Evolutionary conservation across 2,797 vertebrate species (phyloP).

Genomic region (Enteromius treurensis): DNA sequence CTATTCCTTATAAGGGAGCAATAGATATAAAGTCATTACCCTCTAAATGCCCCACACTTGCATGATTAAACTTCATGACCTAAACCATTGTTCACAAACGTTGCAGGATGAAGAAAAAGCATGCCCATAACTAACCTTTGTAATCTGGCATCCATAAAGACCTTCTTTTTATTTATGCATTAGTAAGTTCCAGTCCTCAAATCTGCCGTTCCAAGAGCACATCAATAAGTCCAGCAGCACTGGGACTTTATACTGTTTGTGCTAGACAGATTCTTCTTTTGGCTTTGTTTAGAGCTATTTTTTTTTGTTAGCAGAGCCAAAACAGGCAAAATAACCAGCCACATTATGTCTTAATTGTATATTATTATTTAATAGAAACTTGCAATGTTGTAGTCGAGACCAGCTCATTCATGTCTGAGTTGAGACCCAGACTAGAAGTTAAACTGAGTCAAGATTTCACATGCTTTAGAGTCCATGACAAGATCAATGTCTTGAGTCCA

Average conservation of each 20-base stretch:
- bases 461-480: background rate
- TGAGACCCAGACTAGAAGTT: background rate
- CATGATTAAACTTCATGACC: slow-evolving; percentile 64
- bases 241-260: background rate
- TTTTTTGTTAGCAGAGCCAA: background rate
- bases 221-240: background rate
- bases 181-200: background rate
- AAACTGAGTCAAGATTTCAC: background rate
- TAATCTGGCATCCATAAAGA: slow-evolving; percentile 66
- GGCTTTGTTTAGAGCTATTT: slow-evolving; percentile 3
- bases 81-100: slow-evolving; percentile 49
- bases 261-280: background rate
- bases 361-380: background rate
- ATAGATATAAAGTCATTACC: background rate
- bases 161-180: slow-evolving; percentile 57
- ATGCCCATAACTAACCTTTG: slow-evolving; percentile 63
- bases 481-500: background rate
- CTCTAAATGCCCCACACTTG: slow-evolving; percentile 14
- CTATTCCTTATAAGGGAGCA: background rate
- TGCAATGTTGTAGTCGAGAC: background rate
- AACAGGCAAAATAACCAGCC: background rate
- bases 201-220: background rate
- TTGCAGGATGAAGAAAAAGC: slow-evolving; percentile 48
- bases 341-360: background rate
- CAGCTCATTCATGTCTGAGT: background rate